phyloP scores from a whole-genome alignment of 1,140 invertebrate species.

The Proales similis region DNA sequence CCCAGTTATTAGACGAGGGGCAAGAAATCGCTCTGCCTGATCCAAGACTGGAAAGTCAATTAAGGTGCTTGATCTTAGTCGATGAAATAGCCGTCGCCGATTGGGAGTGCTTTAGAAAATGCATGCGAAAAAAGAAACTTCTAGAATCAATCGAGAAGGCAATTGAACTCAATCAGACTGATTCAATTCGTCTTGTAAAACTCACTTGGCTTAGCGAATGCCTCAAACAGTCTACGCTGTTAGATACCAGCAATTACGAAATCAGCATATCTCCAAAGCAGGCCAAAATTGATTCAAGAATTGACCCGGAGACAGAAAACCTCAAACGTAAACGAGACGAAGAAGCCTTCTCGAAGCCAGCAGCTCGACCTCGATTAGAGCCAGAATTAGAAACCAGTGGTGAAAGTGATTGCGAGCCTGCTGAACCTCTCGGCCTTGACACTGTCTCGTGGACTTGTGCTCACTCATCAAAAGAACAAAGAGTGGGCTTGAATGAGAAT shows the following conservation, averaged over 20 bases:
- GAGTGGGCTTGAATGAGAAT: conserved; percentile 46
- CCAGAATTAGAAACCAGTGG: no score
- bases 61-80: background rate
- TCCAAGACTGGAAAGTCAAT: no score
- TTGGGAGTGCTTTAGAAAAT: conserved; percentile 40
- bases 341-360: background rate
- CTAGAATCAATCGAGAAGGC: conserved; percentile 44
- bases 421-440: background rate
- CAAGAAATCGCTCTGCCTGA: background rate
- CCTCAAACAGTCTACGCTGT: conserved; percentile 43
- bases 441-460: conserved; percentile 49
- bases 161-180: conserved; percentile 39
- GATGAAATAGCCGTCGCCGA: conserved; percentile 41
- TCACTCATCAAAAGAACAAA: conserved; percentile 45
- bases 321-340: background rate
- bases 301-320: background rate
- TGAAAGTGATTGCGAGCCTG: background rate
- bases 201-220: conserved; percentile 48
- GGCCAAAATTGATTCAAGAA: background rate
- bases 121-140: conserved; percentile 39
- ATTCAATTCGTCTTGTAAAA: conserved; percentile 43
- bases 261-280: conserved; percentile 31
- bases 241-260: conserved; percentile 38
- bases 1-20: conserved; percentile 39
- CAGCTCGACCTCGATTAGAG: no score